Evolutionary conservation across 2,797 vertebrate species (phyloP).

Genomic region (Pangasius larnaudii): DNA sequence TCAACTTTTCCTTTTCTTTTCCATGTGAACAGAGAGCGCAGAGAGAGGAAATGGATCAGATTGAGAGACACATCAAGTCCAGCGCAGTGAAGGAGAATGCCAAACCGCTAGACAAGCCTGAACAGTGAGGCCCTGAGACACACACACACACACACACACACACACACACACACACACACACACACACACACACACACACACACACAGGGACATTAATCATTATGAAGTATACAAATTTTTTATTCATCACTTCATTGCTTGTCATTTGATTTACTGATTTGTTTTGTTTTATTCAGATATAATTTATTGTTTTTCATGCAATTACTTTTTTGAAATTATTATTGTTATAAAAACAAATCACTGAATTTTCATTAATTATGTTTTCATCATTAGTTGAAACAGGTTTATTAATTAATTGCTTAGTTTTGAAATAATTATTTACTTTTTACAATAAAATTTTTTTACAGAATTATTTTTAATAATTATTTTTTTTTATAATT

Average conservation of each 20-base stretch:
- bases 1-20: neutral
- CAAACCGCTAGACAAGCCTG: constrained; percentile 95
- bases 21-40: constrained; percentile 84
- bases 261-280: neutral
- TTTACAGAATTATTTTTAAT: neutral
- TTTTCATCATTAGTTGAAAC: neutral
- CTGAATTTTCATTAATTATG: neutral
- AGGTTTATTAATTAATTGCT: neutral
- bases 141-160: neutral
- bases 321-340: neutral
- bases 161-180: neutral
- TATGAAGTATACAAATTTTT: neutral
- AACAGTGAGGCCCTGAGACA: constrained; percentile 84
- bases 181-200: constrained; percentile 8
- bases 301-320: neutral
- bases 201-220: neutral
- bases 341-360: neutral
- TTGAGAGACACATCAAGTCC: constrained; percentile 88
- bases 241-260: neutral
- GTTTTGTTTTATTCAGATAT: neutral
- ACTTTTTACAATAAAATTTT: neutral
- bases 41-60: constrained; percentile 90
- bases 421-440: neutral
- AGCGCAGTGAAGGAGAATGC: constrained; percentile 85
- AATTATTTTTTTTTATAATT: neutral